phyloP scores from a whole-genome alignment of 2,113 vertebrate species.

The human (Homo sapiens) region DNA sequence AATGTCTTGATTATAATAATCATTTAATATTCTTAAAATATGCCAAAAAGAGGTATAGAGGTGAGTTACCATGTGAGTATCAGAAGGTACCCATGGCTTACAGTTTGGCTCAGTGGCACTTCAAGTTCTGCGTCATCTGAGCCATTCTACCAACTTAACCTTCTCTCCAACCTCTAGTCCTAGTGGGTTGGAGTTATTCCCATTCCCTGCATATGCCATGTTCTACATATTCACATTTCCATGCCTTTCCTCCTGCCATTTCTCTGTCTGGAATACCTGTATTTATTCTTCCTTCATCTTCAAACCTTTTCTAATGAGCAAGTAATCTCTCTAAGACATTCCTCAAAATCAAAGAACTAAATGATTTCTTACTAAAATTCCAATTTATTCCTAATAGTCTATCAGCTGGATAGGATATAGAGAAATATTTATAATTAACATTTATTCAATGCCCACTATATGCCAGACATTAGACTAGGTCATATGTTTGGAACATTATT shows the following conservation, averaged over 20 bases:
- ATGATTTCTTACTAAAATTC: not conserved
- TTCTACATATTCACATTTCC: not conserved
- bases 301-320: not conserved
- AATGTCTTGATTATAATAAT: not conserved
- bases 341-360: not conserved
- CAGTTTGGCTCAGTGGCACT: not conserved
- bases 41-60: not conserved
- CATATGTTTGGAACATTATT: not conserved
- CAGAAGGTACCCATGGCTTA: not conserved
- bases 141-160: not conserved
- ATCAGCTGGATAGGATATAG: not conserved
- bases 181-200: not conserved
- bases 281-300: not conserved
- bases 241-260: not conserved
- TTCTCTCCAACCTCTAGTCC: not conserved
- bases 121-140: not conserved
- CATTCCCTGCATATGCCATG: not conserved
- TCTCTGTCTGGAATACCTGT: not conserved
- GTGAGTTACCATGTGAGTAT: not conserved
- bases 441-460: not conserved
- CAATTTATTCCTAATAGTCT: not conserved
- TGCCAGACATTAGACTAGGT: not conserved
- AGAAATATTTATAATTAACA: not conserved
- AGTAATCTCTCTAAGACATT: not conserved
- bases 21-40: conserved; percentile 29